A percentile compares a stretch with the other conserved stretches of the same genome.
Evolutionary conservation across 1,140 invertebrate species (phyloP).

Genomic region (Stegodyphus dumicola): DNA sequence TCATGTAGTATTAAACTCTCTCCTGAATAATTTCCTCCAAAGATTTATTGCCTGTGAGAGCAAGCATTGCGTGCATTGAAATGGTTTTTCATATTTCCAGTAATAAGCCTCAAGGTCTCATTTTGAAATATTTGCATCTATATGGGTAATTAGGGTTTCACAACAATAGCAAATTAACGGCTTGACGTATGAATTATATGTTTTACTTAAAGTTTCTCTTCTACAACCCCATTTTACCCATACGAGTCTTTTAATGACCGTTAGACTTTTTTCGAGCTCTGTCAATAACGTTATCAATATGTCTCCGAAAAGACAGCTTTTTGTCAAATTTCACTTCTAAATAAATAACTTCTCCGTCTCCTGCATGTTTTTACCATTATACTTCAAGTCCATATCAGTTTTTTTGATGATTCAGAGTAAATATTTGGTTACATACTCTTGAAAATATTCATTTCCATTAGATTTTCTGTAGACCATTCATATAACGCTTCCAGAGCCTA

Average conservation of each 20-base stretch:
- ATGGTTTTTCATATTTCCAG: background rate
- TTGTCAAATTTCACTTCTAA: too few species aligned
- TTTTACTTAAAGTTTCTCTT: too few species aligned
- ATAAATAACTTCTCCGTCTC: too few species aligned
- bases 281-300: too few species aligned
- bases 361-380: too few species aligned
- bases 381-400: too few species aligned
- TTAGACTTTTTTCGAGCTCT: too few species aligned
- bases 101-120: background rate
- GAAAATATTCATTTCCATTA: background rate
- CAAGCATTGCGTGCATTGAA: background rate
- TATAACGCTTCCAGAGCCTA: background rate
- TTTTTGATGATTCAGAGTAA: background rate
- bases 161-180: background rate
- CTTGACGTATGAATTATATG: background rate
- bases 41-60: background rate
- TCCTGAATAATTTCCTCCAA: background rate
- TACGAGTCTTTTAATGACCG: too few species aligned
- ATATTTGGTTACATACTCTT: background rate
- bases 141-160: background rate
- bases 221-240: too few species aligned
- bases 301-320: too few species aligned
- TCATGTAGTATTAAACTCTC: background rate
- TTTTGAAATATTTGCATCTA: background rate
- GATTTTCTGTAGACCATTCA: too few species aligned